Percentiles rank a stretch among this genome's conserved stretches.
Evolutionary conservation across 2,113 vertebrate genomes (phyloP).

Genomic region (Mesoclemmys tuberculata): DNA sequence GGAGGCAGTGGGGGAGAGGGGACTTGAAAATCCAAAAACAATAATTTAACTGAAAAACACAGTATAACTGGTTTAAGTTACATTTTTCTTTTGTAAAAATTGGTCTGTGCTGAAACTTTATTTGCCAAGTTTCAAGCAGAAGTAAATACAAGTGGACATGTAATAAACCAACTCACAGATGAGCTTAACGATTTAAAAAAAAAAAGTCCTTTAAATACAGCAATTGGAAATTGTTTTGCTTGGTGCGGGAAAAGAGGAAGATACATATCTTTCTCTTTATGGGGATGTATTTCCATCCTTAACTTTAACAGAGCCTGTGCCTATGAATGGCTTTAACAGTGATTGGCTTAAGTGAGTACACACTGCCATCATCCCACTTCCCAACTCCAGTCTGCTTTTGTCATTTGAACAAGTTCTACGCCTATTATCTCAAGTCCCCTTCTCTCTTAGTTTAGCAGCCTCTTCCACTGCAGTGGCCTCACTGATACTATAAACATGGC

Average conservation of each 20-base stretch:
- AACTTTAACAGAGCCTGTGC: accelerated
- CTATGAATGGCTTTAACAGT: neutral
- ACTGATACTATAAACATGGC: neutral
- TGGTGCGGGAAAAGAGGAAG: neutral
- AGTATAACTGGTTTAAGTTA: neutral
- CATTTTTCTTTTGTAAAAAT: neutral
- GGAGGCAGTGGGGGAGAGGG: neutral
- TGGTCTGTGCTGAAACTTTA: neutral
- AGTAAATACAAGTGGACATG: neutral
- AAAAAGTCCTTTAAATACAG: neutral
- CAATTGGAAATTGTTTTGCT: accelerated
- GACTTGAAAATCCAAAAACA: neutral
- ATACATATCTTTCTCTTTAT: neutral
- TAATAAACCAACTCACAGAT: neutral
- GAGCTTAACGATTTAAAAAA: neutral
- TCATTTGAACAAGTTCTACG: neutral
- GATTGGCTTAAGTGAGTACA: neutral
- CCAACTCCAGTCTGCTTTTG: neutral
- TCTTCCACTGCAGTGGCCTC: neutral
- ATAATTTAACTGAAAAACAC: neutral
- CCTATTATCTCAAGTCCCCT: neutral
- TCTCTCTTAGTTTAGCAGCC: neutral
- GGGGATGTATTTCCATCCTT: neutral
- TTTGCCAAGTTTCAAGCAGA: neutral
- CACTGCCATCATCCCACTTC: neutral